Evolutionary conservation across 2,797 vertebrate genomes (phyloP).

Genomic region (Eutrigla gurnardus): DNA sequence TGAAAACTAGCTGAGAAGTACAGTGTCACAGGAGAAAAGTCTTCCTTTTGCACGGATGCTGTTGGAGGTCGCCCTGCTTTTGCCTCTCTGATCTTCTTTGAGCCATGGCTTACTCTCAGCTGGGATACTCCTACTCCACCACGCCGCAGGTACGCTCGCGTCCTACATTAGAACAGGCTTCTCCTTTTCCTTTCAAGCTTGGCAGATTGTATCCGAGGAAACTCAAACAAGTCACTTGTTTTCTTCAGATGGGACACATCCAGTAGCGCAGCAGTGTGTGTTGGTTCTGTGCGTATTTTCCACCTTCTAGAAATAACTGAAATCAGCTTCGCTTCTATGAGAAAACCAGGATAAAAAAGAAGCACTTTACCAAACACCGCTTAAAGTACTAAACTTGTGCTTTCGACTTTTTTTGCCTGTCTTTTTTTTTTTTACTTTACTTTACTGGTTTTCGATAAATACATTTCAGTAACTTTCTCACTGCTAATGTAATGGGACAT

Average conservation of each 20-base stretch:
- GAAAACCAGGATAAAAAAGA: background rate
- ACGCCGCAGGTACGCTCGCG: conserved; percentile 91
- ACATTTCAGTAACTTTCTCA: background rate
- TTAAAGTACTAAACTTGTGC: background rate
- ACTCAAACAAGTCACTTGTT: background rate
- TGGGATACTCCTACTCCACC: conserved; percentile 95
- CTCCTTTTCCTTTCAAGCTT: too few relatives aligned
- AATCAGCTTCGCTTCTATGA: background rate
- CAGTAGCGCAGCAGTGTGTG: background rate
- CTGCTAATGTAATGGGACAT: background rate
- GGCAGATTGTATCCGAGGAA: too few relatives aligned
- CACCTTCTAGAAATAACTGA: background rate
- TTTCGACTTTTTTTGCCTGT: background rate
- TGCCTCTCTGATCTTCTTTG: conserved; percentile 38
- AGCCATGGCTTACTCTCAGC: conserved; percentile 96
- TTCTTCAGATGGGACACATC: background rate
- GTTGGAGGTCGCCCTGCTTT: conserved; percentile 51
- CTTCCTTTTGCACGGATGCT: conserved; percentile 58
- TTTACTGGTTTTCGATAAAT: background rate
- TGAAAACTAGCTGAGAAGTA: conserved; percentile 21
- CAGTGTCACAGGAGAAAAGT: conserved; percentile 23
- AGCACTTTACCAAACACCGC: background rate
- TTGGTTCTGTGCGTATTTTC: background rate
- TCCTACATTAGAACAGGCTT: too few relatives aligned
- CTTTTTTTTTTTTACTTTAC: too few relatives aligned